phyloP scores from a whole-genome alignment of 2,797 vertebrate genomes.

The Rhinogobio ventralis region DNA sequence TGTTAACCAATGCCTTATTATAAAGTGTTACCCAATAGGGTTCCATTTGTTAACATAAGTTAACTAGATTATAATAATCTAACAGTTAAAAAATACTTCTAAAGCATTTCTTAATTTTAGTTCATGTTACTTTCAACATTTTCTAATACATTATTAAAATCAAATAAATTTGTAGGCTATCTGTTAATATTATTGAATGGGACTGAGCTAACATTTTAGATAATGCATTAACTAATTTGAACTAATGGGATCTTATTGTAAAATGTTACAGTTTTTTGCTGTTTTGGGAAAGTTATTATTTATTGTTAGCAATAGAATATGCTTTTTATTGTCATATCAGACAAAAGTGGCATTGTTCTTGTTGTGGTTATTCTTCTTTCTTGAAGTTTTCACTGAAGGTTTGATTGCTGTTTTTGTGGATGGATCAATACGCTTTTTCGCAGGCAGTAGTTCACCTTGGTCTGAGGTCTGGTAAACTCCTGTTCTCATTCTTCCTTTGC shows the following conservation, averaged over 20 bases:
- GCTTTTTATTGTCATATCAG: conserved; percentile 68
- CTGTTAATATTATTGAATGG: not conserved
- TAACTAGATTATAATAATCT: not conserved
- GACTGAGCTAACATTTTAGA: not conserved
- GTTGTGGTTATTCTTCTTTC: conserved; percentile 73
- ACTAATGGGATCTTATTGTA: not conserved
- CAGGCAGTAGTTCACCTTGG: conserved; percentile 73
- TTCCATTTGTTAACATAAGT: not conserved
- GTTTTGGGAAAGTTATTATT: not conserved
- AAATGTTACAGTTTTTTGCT: not conserved
- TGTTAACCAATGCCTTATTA: not conserved
- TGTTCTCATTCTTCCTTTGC: conserved; percentile 80
- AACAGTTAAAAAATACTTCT: not conserved
- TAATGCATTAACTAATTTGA: not conserved
- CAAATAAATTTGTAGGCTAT: not conserved
- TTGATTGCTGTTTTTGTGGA: conserved; percentile 55
- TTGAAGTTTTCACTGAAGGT: conserved; percentile 42
- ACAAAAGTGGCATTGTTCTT: conserved; percentile 92
- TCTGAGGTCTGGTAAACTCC: conserved; percentile 81
- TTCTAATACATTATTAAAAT: not conserved
- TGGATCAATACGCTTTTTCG: conserved; percentile 63
- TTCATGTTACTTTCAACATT: not conserved
- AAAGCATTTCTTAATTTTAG: not conserved
- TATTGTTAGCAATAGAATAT: not conserved
- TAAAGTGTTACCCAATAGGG: not conserved